phyloP scores from a whole-genome alignment of 2,888 invertebrate genomes.

The Ectemnius lituratus region DNA sequence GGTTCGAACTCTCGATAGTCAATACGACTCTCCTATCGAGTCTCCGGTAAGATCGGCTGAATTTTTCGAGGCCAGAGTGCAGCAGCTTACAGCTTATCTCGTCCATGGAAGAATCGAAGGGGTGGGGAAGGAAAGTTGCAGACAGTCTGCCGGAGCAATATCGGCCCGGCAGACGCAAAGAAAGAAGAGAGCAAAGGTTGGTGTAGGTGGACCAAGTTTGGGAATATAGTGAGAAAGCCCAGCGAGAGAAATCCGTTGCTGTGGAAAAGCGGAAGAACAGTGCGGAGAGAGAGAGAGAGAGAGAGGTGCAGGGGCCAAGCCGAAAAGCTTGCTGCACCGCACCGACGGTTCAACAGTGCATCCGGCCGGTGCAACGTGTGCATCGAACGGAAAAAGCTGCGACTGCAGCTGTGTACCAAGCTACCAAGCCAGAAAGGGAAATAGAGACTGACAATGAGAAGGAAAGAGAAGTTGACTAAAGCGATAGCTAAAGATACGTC shows the following conservation, averaged over 20 bases:
- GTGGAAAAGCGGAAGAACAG: conserved; percentile 20
- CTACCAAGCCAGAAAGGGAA: conserved; percentile 28
- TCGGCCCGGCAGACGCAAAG: neutral
- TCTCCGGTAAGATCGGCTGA: too few species aligned
- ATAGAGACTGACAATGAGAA: neutral
- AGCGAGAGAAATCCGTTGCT: neutral
- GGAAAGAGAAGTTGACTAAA: neutral
- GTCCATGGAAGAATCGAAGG: neutral
- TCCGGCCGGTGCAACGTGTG: conserved; percentile 33
- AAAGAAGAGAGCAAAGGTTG: neutral
- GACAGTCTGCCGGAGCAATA: too few species aligned
- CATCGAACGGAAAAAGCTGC: conserved; percentile 44
- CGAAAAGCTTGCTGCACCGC: neutral
- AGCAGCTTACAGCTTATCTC: too few species aligned
- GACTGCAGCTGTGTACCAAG: conserved; percentile 45
- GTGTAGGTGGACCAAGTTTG: conserved; percentile 2
- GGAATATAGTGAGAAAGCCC: neutral
- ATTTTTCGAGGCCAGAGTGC: too few species aligned
- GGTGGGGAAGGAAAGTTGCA: neutral
- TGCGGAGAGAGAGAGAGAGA: too few species aligned
- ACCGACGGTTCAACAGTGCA: conserved; percentile 22
- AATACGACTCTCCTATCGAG: too few species aligned
- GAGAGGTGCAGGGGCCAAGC: too few species aligned
- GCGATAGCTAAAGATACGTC: neutral
- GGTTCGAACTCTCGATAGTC: too few species aligned